Conservation (phyloP, 2,113 vertebrate species). For the Rhinopomastus cyanomelas region DNA sequence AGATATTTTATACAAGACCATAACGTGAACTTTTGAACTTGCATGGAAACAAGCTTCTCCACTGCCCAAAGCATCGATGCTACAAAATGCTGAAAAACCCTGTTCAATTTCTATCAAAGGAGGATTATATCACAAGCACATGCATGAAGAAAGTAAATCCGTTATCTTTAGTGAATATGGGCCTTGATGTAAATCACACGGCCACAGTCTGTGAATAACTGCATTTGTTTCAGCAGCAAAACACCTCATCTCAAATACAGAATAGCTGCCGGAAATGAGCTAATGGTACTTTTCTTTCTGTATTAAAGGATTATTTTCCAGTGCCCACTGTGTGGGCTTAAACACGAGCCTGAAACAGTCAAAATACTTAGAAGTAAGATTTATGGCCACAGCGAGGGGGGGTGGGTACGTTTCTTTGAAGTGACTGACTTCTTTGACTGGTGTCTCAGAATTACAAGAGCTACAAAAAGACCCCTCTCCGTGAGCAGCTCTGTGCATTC, state of each 20-base stretch:
- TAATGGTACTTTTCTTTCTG: constrained; percentile 49
- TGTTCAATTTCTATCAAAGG: constrained; percentile 21
- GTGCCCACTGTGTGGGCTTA: constrained; percentile 63
- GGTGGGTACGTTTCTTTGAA: constrained; percentile 44
- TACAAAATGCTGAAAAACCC: constrained; percentile 5
- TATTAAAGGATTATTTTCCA: constrained; percentile 65
- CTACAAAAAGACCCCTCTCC: constrained; percentile 46
- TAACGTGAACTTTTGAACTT: constrained; percentile 39
- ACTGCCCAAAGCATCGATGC: background rate
- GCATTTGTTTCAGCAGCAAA: constrained; percentile 41
- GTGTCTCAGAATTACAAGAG: constrained; percentile 32
- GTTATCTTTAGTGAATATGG: constrained; percentile 55
- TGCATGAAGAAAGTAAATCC: constrained; percentile 33
- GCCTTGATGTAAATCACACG: constrained; percentile 47
- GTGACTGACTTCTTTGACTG: constrained; percentile 46
- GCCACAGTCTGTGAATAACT: constrained; percentile 39
- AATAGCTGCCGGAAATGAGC: constrained; percentile 53
- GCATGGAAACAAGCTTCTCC: background rate
- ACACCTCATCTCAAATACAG: constrained; percentile 41
- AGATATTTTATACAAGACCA: background rate
- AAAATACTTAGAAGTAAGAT: constrained; percentile 63
- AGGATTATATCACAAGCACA: constrained; percentile 4
- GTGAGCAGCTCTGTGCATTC: constrained; percentile 1
- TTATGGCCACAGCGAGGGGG: constrained; percentile 21
- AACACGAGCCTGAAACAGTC: constrained; percentile 51